phyloP scores from a whole-genome alignment of 2,113 vertebrate genomes.

The Peromyscus californicus region DNA sequence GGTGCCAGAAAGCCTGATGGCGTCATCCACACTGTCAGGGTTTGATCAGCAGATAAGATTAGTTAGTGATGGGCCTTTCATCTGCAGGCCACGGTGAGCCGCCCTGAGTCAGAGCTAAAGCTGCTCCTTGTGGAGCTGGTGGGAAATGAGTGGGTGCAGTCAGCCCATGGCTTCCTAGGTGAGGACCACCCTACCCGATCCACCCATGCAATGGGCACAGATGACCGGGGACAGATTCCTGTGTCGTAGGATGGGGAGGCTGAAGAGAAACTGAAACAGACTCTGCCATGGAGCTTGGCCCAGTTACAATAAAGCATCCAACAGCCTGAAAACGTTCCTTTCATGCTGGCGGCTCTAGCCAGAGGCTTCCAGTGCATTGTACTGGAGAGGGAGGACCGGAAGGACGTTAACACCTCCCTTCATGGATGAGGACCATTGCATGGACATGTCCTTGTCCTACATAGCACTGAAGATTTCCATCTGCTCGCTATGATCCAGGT shows the following conservation, averaged over 20 bases:
- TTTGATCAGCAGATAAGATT: slow-evolving; percentile 62
- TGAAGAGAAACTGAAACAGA: neutral
- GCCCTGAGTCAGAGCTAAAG: slow-evolving; percentile 47
- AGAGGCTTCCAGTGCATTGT: neutral
- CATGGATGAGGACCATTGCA: neutral
- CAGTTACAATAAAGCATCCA: slow-evolving; percentile 12
- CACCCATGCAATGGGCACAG: slow-evolving; percentile 3
- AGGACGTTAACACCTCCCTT: slow-evolving; percentile 28
- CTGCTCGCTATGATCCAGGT: neutral
- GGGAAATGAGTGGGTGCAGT: slow-evolving; percentile 74
- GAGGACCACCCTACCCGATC: slow-evolving; percentile 45
- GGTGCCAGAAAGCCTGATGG: neutral
- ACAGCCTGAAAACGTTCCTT: neutral
- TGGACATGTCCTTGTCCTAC: neutral
- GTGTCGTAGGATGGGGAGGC: neutral
- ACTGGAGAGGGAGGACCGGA: neutral
- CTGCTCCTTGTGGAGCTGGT: slow-evolving; percentile 50
- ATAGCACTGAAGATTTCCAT: slow-evolving; percentile 15
- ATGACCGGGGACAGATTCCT: slow-evolving; percentile 49
- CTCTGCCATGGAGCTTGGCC: neutral
- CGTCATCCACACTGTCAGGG: neutral
- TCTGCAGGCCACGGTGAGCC: slow-evolving; percentile 29
- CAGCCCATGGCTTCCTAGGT: slow-evolving; percentile 48
- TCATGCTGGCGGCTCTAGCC: neutral
- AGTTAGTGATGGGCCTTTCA: slow-evolving; percentile 21